Evolutionary conservation across 1,140 invertebrate genomes (phyloP), one percentile per base, ranked within the genome.

Genomic region (Rhizoglyphus robini): DNA sequence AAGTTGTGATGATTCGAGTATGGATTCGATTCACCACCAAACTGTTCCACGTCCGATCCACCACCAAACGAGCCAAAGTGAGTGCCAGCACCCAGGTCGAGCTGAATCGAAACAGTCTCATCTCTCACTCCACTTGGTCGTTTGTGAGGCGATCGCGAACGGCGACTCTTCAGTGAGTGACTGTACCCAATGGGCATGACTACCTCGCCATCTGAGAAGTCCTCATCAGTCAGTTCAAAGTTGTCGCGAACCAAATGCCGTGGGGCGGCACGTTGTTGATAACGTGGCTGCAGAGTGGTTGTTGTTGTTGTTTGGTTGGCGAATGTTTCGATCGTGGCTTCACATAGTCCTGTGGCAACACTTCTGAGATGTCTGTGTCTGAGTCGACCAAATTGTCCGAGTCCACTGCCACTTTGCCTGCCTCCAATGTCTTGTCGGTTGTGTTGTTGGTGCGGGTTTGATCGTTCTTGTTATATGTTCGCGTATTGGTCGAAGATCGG

Each of bases 401-500:
- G 30, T 51, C 23, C 58, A 60, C 36, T 29, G 15, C 11, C n/a
- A 32, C n/a, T 27, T 15, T 29, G 31, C 29, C 27, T 60, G 29
- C 4, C 25, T 13, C 31, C 57, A 59, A 59, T 59, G 57, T 59
- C 31, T 60, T 60, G 25, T n/a, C n/a, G n/a, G n/a, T n/a, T n/a
- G n/a, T n/a, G n/a, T n/a, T n/a, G n/a, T n/a, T n/a, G n/a, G n/a
- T n/a, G n/a, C n/a, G n/a, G n/a, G 58, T 60, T 23, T 8, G 3
- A 27, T 60, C 58, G 23, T 60, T 60, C 27, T 60, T 60, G 36
- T 60, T 60, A 46, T 60, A 60, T 34, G 58, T 60, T n/a, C 58
- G 27, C n/a, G 15, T 15, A 60, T 60, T 27, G 29, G 51, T 27
- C 15, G 51, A 54, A 11, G 51, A 27, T 54, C 51, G 51, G 8